These are phyloP conservation scores for Epizoanthus scotinus DNA, from an alignment of 92 coral and sea anemone species.

Conservation along the genomic window DNA sequence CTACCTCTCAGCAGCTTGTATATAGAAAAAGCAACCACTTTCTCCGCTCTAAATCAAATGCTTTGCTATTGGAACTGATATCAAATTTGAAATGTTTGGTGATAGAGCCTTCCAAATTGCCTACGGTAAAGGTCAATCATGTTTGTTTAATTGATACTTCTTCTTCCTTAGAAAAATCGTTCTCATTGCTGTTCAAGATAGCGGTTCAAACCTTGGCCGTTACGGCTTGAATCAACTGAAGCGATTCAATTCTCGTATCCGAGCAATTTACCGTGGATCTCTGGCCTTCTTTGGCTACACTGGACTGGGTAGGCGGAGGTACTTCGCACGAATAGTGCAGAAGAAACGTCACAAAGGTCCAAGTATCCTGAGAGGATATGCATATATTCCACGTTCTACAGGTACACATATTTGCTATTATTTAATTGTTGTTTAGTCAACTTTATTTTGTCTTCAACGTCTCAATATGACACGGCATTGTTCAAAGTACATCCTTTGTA, in stretches of 20 bases:
- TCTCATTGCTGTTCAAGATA: conserved; percentile 56
- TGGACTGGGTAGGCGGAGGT: conserved; percentile 19
- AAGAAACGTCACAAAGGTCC: conserved; percentile 32
- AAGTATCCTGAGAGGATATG: neutral
- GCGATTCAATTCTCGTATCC: conserved; percentile 2
- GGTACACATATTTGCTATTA: neutral
- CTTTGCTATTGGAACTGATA: too few relatives aligned
- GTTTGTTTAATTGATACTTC: too few relatives aligned
- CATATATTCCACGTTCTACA: conserved; percentile 24
- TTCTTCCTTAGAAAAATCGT: conserved; percentile 42
- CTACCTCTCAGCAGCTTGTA: too few relatives aligned
- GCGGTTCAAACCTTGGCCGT: conserved; percentile 30
- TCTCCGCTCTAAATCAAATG: too few relatives aligned
- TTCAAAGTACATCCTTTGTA: too few relatives aligned
- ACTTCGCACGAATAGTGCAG: conserved; percentile 14
- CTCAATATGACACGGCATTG: neutral
- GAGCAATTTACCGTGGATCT: conserved; percentile 24
- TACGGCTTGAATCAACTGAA: conserved; percentile 47
- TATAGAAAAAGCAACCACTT: too few relatives aligned
- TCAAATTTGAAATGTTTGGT: too few relatives aligned
- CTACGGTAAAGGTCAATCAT: too few relatives aligned
- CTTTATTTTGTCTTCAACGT: neutral
- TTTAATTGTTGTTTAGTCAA: neutral
- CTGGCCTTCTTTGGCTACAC: conserved; percentile 32
- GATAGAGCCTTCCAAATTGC: too few relatives aligned